Base-by-base conservation (phyloP, 2,113 vertebrate species). In the Tachysurus fulvidraco region DNA sequence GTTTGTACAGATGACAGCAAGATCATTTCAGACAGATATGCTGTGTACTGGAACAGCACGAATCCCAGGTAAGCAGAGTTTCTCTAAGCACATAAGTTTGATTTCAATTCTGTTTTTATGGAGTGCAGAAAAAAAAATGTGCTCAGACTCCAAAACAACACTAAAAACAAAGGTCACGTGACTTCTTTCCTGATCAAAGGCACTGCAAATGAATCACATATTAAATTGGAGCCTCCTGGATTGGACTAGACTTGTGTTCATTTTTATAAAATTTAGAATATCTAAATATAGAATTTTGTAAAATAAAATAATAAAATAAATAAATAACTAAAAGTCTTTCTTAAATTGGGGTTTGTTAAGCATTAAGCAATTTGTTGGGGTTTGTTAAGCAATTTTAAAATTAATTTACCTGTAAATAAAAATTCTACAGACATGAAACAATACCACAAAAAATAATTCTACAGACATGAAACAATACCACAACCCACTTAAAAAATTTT, bases 11-110 rank as follows among this genome's bases (percentile, higher is more conserved):
- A 97, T 88, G 97, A 97, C 87, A 93, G 93, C 92, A 97, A 96
- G 86, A 90, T 96, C 91, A 93, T 95, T 88, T 96, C 96, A 52
- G 97, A 98, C 93, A 96, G 97, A 85, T 96, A 96, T 88, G 96
- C 95, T 2, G 97, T 98, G 64, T 97, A 97, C 91, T 98, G 97
- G 97, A 98, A 98, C 95, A 96, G 96, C 92, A 96, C 95, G 91
- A 98, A 98, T 93, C 96, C 97, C 91, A 96, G 97, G 97, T 98
- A 94, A 95, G 95, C 81, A 76, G 73, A 16, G 7, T 8, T 17
- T 30, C 65, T 69, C 65, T 8, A 17, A 69, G 65, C 19, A 73
- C 69, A 62, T 19, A 81, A 36, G 54, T 36, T 50, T 0, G 44
- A 12, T 77, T n/a, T 54, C 7, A 14, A n/a, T 54, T 30, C 59